Evolutionary conservation across 2,113 vertebrate genomes (phyloP).

Genomic region (Turnix velox): DNA sequence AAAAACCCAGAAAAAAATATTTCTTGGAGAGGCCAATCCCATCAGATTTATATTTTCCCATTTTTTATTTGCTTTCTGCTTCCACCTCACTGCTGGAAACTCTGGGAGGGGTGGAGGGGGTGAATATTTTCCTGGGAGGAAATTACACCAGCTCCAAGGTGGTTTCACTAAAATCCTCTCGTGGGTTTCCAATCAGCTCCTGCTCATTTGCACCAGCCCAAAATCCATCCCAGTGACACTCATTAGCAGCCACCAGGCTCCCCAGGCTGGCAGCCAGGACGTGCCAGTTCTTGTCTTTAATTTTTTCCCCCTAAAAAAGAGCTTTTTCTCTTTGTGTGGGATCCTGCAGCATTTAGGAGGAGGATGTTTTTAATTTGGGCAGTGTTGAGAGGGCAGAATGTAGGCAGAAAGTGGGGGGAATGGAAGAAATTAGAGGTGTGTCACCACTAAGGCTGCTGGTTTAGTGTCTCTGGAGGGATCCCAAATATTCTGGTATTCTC

Average conservation of each 20-base stretch:
- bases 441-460: background rate
- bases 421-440: background rate
- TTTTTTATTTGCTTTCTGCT: background rate
- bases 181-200: background rate
- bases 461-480: rapidly evolving
- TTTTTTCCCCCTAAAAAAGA: background rate
- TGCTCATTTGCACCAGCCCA: background rate
- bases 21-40: background rate
- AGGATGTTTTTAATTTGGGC: background rate
- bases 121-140: no score
- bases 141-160: no score
- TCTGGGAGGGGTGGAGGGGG: no score
- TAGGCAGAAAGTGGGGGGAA: background rate
- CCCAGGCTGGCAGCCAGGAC: background rate
- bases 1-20: background rate
- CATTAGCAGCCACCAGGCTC: background rate
- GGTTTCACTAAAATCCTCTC: rapidly evolving
- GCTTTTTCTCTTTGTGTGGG: background rate
- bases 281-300: background rate
- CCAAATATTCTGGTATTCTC: background rate
- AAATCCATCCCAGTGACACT: background rate
- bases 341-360: background rate
- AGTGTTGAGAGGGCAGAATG: background rate
- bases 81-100: background rate
- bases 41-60: background rate